A percentile compares a stretch with the other conserved stretches of the same genome.
Evolutionary conservation across 2,113 vertebrate species (phyloP).

Genomic region (Illadopsis cleaveri): DNA sequence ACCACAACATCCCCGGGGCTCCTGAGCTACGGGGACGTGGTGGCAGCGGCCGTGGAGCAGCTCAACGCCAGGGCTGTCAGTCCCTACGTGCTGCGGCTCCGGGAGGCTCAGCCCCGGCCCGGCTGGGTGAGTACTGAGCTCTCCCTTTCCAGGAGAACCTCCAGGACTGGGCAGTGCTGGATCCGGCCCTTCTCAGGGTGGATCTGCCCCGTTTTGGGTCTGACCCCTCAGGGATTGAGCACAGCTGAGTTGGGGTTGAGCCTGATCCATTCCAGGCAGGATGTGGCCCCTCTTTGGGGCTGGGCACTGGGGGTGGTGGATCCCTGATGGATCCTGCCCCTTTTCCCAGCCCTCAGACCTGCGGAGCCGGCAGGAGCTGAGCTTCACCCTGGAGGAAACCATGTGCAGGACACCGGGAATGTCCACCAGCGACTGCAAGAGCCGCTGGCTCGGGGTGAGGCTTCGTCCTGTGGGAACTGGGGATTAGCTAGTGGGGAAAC

Average conservation of each 20-base stretch:
- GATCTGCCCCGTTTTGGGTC: neutral
- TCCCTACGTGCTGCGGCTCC: neutral
- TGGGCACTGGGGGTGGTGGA: neutral
- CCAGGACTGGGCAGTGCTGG: rapidly evolving
- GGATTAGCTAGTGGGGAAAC: neutral
- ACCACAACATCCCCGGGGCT: rapidly evolving
- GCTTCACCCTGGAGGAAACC: neutral
- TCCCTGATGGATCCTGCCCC: neutral
- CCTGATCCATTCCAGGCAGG: neutral
- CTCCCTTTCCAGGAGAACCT: rapidly evolving
- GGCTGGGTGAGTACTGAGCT: neutral
- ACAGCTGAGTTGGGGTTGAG: neutral
- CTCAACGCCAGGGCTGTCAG: neutral
- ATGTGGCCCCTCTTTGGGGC: neutral
- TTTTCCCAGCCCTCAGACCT: neutral
- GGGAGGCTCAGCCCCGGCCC: neutral
- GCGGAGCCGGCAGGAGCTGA: neutral
- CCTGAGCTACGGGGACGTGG: rapidly evolving
- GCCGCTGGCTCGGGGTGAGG: neutral
- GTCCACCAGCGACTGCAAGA: neutral
- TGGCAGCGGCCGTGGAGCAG: neutral
- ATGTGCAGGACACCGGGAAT: neutral
- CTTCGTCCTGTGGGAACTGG: rapidly evolving
- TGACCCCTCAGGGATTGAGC: rapidly evolving
- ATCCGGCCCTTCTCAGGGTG: rapidly evolving